phyloP scores from a whole-genome alignment of 37 sponge, comb jelly and placozoan species.

The Haliclona indistincta region DNA sequence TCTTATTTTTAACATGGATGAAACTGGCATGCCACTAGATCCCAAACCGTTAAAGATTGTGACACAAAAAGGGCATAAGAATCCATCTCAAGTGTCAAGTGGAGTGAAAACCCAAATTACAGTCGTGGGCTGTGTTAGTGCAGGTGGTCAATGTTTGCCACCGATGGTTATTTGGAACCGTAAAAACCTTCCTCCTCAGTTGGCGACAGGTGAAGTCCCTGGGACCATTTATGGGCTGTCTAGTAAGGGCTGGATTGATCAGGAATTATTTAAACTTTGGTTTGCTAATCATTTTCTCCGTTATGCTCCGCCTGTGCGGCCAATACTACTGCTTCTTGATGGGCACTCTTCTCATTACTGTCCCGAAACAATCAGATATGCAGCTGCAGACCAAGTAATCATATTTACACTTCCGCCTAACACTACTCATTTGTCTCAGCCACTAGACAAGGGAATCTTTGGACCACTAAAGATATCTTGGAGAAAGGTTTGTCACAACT shows the following conservation, averaged over 20 bases:
- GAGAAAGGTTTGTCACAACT: slow-evolving; percentile 15
- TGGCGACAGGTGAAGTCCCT: slow-evolving; percentile 9
- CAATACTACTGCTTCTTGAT: slow-evolving; percentile 21
- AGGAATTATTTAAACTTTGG: too few relatives aligned
- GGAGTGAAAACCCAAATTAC: slow-evolving; percentile 28
- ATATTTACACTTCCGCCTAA: slow-evolving; percentile 29
- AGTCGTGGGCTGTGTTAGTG: slow-evolving; percentile 38
- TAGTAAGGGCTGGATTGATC: slow-evolving; percentile 23
- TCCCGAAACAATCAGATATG: slow-evolving; percentile 5
- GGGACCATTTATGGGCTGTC: slow-evolving; percentile 24
- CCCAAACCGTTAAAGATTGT: slow-evolving; percentile 15
- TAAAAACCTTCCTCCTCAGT: slow-evolving; percentile 11
- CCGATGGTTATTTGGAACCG: slow-evolving; percentile 42
- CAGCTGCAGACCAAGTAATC: slow-evolving; percentile 15
- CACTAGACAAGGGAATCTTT: slow-evolving; percentile 45
- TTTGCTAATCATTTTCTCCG: slow-evolving; percentile 14
- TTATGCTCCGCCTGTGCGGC: slow-evolving; percentile 21
- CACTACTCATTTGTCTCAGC: slow-evolving; percentile 58
- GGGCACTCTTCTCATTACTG: slow-evolving; percentile 20
- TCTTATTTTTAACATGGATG: slow-evolving; percentile 15
- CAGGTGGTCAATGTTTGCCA: slow-evolving; percentile 30
- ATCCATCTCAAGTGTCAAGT: slow-evolving; percentile 5
- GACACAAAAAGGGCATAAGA: slow-evolving; percentile 15
- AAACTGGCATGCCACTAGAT: slow-evolving; percentile 27
- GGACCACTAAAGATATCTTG: slow-evolving; percentile 9